Base-by-base conservation (phyloP, 1,140 invertebrate genomes). In the Aethina tumida region DNA sequence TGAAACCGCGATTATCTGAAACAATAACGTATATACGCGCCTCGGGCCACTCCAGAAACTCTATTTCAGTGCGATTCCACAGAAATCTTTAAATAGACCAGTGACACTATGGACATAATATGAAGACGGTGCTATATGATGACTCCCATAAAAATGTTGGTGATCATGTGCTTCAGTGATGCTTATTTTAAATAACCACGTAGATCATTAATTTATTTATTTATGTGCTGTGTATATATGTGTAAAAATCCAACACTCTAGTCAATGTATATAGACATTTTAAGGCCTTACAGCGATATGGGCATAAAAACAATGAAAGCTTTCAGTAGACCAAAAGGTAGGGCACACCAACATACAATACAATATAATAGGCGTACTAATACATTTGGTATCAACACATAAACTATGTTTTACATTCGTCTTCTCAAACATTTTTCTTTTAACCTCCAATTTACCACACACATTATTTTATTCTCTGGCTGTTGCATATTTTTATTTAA, bases 291-390 rank as follows among this genome's bases (percentile, higher is more conserved):
- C 50, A 47, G 51, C 59, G 62, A 60, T 42, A 67, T 67, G 64
- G 64, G 64, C 61, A 65, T 67, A 55, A 67, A 67, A 63, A 64
- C 63, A 52, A 67, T 67, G 64, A 67, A 67, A 58, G 58, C 64
- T 32, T 62, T 62, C 44, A 65, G 53, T 50, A 64, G 64, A 52
- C 60, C 53, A 50, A 65, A 62, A 64, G 64, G 64, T 66, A 59
- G 55, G 55, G 41, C 36, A 36, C 33, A n/a, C n/a, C n/a, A n/a
- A n/a, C n/a, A n/a, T n/a, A n/a, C n/a, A n/a, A n/a, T n/a, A n/a
- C n/a, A n/a, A n/a, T n/a, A n/a, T n/a, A n/a, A n/a, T n/a, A n/a
- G n/a, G n/a, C n/a, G n/a, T n/a, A n/a, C n/a, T n/a, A n/a, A n/a
- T n/a, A n/a, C n/a, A n/a, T n/a, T n/a, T n/a, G n/a, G n/a, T n/a